Base-by-base conservation (phyloP, 2,113 vertebrate species). In the Heteronetta atricapilla region DNA sequence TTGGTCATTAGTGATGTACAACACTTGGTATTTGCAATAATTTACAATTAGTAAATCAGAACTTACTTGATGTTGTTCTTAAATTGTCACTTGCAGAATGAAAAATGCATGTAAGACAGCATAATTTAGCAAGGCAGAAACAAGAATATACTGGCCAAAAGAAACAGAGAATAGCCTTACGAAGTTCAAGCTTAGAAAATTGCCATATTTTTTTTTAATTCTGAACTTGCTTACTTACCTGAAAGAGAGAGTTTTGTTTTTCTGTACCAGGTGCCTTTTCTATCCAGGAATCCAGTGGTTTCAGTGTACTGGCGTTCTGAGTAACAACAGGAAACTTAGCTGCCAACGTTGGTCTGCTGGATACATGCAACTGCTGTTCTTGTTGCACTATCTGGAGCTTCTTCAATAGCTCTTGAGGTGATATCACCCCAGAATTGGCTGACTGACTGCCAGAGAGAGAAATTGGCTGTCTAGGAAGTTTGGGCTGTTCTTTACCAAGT, bases 371-470 rank as follows among this genome's bases (percentile, higher is more conserved):
- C 89, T 98, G 98, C 78, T 99, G 99, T 25, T 99, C 98, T 84
- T 99, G 98, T 53, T 99, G 99, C 38, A 99, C 98, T 10, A 98
- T 95, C 87, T 98, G 98, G 14, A 99, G 98, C 84, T 98, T 99
- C 74, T 98, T 98, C 82, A 99, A 66, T 16, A 99, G 96, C 93
- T 99, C 99, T 14, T 98, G 98, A 55, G 99, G 98, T 9, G 99
- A 99, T 78, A 99, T 97, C 88, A 98, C 97, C 7, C 98, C 97
- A 13, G 97, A 95, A 50, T 4, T 85, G 18, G 92, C 40, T 3
- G 95, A 28, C 53, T 95, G 98, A 76, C 38, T 94, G 90, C 95
- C 94, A 13, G 97, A 68, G 63, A 97, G 60, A 16, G 97, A n/a
- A 44, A 97, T 85, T 0, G 87, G 21, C 21, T 95, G 97, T 20